Evolutionary conservation across 2,113 vertebrate species (phyloP).

Genomic region (Ramphastos sulfuratus): DNA sequence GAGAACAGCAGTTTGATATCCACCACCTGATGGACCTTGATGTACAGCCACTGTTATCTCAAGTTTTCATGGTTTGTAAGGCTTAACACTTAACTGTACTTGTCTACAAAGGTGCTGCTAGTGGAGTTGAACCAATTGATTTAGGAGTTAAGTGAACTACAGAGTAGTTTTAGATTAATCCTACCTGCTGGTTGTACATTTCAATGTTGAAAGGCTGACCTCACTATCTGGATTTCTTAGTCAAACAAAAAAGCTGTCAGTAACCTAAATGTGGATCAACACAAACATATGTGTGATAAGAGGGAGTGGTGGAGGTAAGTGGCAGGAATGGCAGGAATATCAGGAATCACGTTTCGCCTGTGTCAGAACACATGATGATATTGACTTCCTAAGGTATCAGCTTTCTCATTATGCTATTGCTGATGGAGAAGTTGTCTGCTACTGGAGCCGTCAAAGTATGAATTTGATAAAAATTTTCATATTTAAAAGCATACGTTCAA

Average conservation of each 20-base stretch:
- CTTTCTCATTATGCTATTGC: conserved; percentile 51
- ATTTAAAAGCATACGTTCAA: conserved; percentile 62
- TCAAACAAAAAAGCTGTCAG: conserved; percentile 26
- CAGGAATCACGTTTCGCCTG: conserved; percentile 43
- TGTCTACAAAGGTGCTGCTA: conserved; percentile 37
- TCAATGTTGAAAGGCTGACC: conserved; percentile 14
- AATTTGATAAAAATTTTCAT: conserved; percentile 63
- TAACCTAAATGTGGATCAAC: conserved; percentile 27
- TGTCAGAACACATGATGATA: conserved; percentile 6
- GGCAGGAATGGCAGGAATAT: conserved; percentile 22
- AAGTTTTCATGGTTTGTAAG: conserved; percentile 60
- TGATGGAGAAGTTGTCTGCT: conserved; percentile 53
- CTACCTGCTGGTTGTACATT: conserved; percentile 5
- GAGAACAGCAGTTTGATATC: conserved; percentile 69
- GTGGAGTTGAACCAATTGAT: conserved; percentile 45
- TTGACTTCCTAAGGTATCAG: conserved; percentile 51
- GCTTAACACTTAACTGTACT: conserved; percentile 65
- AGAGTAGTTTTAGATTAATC: conserved; percentile 54
- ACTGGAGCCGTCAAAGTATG: conserved; percentile 52
- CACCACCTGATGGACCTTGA: conserved; percentile 65
- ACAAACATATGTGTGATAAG: conserved; percentile 42
- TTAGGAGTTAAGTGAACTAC: conserved; percentile 43
- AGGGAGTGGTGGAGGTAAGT: conserved; percentile 35
- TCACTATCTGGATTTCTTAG: conserved; percentile 4
- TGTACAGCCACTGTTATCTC: conserved; percentile 62